Evolutionary conservation across 2,797 vertebrate species (phyloP).

Genomic region (Nasua narica): DNA sequence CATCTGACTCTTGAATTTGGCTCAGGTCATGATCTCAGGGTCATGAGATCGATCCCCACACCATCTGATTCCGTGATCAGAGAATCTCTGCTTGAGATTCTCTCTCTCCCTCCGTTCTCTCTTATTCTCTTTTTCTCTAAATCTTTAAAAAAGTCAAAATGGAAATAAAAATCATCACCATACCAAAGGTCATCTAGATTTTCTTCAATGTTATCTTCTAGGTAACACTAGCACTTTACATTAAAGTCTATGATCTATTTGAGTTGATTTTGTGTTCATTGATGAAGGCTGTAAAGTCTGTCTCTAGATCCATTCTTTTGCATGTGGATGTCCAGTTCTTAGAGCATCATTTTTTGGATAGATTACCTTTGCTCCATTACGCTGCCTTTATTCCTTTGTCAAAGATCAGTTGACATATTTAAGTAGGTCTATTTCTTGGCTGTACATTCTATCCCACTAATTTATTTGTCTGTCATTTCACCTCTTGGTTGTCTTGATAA

Average conservation of each 20-base stretch:
- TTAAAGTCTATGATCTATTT: background rate
- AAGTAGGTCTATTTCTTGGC: background rate
- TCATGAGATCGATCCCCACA: too few relatives aligned
- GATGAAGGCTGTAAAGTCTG: background rate
- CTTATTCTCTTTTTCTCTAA: too few relatives aligned
- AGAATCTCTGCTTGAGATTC: too few relatives aligned
- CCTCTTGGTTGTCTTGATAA: background rate
- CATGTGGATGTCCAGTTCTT: background rate
- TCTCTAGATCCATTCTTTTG: background rate
- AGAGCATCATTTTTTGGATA: background rate
- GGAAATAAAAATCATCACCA: background rate
- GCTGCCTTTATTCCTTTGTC: background rate
- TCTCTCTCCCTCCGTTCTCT: too few relatives aligned
- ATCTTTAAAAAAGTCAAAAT: too few relatives aligned
- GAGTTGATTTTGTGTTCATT: background rate
- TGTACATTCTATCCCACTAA: background rate
- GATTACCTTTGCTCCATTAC: background rate
- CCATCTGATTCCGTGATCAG: too few relatives aligned
- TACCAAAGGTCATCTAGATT: background rate
- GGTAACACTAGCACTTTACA: background rate
- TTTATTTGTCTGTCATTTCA: background rate
- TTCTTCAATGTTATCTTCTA: background rate
- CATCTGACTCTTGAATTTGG: too few relatives aligned
- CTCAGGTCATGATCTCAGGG: too few relatives aligned
- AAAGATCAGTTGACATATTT: background rate